phyloP scores from a whole-genome alignment of 2,888 invertebrate species.

The Torymus aiolomorphi region DNA sequence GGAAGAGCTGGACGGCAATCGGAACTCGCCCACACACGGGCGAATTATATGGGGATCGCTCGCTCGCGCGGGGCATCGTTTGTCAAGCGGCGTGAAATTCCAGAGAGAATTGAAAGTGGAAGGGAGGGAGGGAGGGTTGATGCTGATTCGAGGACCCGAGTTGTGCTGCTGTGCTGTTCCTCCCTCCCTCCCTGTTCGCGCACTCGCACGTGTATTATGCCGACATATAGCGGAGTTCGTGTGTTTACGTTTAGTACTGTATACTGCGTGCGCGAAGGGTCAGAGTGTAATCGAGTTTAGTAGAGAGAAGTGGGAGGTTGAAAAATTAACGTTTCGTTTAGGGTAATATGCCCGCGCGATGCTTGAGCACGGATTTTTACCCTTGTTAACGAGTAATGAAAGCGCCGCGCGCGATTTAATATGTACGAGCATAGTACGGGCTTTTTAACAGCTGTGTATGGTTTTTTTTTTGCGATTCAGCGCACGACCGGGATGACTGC shows the following conservation, averaged over 20 bases:
- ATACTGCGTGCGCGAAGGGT: neutral
- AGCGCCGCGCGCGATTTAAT: no score
- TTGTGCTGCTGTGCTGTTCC: no score
- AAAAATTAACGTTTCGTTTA: constrained; percentile 29
- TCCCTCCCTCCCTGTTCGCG: no score
- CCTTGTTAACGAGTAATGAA: no score
- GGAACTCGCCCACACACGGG: neutral
- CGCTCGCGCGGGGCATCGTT: constrained; percentile 18
- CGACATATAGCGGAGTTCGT: neutral
- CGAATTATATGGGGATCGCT: neutral
- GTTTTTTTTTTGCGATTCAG: neutral
- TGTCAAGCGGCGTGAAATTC: constrained; percentile 41
- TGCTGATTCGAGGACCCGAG: no score
- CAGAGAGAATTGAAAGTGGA: neutral
- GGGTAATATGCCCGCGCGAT: neutral
- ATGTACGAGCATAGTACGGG: no score
- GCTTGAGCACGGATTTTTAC: no score
- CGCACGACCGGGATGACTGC: neutral
- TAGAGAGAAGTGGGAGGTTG: no score
- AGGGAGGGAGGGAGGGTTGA: no score
- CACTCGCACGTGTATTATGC: neutral
- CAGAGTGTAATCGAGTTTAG: no score
- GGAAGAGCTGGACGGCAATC: neutral
- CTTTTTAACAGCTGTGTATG: no score
- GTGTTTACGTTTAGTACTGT: neutral